Percentiles rank a stretch among this genome's conserved stretches.
Evolutionary conservation across 2,888 invertebrate genomes (phyloP).

Genomic region (Drosophila formosana): DNA sequence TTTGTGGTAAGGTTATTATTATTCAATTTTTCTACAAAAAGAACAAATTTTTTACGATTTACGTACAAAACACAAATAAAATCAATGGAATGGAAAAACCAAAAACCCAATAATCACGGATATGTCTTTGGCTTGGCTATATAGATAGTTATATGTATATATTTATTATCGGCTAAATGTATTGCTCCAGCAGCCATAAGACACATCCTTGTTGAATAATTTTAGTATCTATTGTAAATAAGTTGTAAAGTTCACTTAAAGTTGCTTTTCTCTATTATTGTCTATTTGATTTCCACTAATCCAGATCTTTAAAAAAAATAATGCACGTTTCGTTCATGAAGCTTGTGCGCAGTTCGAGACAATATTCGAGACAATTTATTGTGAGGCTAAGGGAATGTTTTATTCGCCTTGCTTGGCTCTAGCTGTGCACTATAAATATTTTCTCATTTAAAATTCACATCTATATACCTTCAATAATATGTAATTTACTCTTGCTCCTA

Average conservation of each 20-base stretch:
- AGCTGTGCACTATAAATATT: conserved; percentile 14
- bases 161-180: conserved; percentile 7
- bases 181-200: conserved; percentile 22
- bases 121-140: conserved; percentile 36
- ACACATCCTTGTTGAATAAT: conserved; percentile 25
- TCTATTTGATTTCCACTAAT: conserved; percentile 7
- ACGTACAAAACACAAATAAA: conserved; percentile 32
- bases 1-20: conserved; percentile 88
- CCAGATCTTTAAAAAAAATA: background rate
- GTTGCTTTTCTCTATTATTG: background rate
- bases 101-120: conserved; percentile 19
- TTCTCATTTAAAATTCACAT: background rate
- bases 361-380: background rate
- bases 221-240: conserved; percentile 24
- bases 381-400: background rate
- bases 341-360: conserved; percentile 13
- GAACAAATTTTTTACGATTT: conserved; percentile 43
- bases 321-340: conserved; percentile 27
- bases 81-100: conserved; percentile 19
- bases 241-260: conserved; percentile 13
- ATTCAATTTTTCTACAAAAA: conserved; percentile 82
- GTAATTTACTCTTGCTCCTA: conserved; percentile 29
- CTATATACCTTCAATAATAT: conserved; percentile 39
- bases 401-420: conserved; percentile 1
- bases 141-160: background rate